Conservation (phyloP, 2,797 vertebrate genomes). For the Typhlichthys eigenmanni region DNA sequence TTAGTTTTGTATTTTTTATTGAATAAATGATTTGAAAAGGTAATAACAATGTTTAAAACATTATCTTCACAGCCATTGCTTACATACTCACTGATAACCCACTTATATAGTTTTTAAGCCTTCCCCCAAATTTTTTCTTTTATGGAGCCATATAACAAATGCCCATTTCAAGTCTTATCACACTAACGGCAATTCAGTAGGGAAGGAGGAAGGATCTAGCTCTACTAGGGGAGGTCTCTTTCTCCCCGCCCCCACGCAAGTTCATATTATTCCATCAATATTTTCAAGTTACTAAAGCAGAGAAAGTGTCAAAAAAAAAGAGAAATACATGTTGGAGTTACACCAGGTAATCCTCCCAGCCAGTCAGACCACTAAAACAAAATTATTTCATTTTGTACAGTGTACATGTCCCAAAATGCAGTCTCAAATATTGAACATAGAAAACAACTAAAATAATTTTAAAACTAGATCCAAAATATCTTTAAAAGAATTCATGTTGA, state of each 20-base stretch:
- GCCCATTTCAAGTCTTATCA: conserved; percentile 94
- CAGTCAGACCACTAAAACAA: conserved; percentile 82
- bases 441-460: conserved; percentile 99
- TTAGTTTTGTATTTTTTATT: conserved; percentile 91
- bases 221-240: conserved; percentile 79
- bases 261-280: conserved; percentile 77
- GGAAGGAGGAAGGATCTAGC: conserved; percentile 87
- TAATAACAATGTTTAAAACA: conserved; percentile 99
- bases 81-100: conserved; percentile 94
- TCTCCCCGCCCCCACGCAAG: conserved; percentile 51
- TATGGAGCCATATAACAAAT: conserved; percentile 88
- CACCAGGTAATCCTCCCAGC: conserved; percentile 88
- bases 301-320: conserved; percentile 61
- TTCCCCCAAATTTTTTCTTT: conserved; percentile 59
- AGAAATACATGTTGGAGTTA: conserved; percentile 81
- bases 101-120: conserved; percentile 72
- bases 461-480: conserved; percentile 98
- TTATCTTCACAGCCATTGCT: conserved; percentile 96
- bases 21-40: conserved; percentile 99
- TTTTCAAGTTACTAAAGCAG: conserved; percentile 86
- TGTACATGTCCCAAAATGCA: conserved; percentile 80
- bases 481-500: conserved; percentile 95
- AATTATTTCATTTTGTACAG: conserved; percentile 85
- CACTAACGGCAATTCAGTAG: conserved; percentile 96
- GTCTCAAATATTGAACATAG: conserved; percentile 87